These are phyloP conservation scores for Nesogale talazaci DNA, from an alignment of 2,113 vertebrate genomes.

Conservation along the genomic window DNA sequence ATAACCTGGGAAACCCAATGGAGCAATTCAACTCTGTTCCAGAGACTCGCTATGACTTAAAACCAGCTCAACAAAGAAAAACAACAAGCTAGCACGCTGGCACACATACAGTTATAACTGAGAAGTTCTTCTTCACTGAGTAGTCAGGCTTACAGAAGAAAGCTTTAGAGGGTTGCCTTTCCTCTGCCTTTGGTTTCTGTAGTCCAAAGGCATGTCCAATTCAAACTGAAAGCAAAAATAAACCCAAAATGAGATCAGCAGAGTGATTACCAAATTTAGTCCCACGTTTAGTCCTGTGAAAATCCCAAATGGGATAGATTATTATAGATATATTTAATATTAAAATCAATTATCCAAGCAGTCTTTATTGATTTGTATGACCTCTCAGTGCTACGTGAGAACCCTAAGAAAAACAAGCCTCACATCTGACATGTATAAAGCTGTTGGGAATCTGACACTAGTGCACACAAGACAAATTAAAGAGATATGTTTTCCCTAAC, in stretches of 20 bases:
- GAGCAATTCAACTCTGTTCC: too few relatives aligned
- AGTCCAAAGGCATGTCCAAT: not conserved
- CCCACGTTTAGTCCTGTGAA: not conserved
- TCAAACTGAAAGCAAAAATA: too few relatives aligned
- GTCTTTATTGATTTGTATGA: not conserved
- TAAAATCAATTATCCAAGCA: constrained; percentile 18
- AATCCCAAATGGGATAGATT: not conserved
- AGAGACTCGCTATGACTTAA: too few relatives aligned
- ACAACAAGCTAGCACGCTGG: not conserved
- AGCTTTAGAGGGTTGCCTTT: not conserved
- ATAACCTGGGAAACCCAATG: not conserved
- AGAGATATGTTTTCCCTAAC: not conserved
- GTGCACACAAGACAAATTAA: not conserved
- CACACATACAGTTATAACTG: not conserved
- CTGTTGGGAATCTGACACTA: not conserved
- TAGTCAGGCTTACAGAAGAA: not conserved
- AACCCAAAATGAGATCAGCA: not conserved
- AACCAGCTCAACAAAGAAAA: not conserved
- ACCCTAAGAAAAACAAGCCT: not conserved
- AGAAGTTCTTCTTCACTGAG: not conserved
- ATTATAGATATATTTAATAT: not conserved
- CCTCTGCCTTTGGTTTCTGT: not conserved
- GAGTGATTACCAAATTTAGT: not conserved
- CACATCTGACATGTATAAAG: not conserved
- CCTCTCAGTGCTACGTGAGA: not conserved